These are phyloP conservation scores for Charina bottae DNA, from an alignment of 2,113 vertebrate species.

Conservation along the genomic window DNA sequence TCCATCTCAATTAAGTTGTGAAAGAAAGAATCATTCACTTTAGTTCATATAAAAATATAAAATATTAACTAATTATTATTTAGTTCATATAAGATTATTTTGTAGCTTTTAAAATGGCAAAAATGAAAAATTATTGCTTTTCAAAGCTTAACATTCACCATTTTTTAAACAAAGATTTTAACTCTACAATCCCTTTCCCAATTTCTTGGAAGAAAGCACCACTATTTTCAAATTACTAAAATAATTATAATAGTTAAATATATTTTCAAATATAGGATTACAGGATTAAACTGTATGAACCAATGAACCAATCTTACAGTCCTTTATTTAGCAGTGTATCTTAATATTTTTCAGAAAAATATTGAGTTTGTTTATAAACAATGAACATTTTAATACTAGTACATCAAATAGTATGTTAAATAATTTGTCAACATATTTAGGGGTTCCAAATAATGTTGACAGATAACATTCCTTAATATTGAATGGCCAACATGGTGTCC, in stretches of 20 bases:
- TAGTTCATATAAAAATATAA: neutral
- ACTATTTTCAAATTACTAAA: neutral
- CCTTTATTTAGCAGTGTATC: neutral
- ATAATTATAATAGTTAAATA: neutral
- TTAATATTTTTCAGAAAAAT: neutral
- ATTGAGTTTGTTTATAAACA: neutral
- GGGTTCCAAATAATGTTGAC: neutral
- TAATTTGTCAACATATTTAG: neutral
- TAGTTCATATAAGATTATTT: neutral
- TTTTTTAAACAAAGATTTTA: neutral
- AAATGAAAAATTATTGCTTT: neutral
- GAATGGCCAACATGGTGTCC: neutral
- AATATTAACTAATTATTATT: too few relatives aligned
- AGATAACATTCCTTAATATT: neutral
- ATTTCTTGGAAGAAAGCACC: neutral
- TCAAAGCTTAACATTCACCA: neutral
- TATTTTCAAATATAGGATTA: neutral
- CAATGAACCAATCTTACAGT: neutral
- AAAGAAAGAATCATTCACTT: neutral
- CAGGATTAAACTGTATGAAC: neutral
- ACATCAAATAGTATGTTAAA: neutral
- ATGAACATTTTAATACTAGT: neutral
- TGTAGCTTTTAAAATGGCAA: neutral
- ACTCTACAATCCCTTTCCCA: neutral
- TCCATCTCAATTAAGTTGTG: constrained; percentile 15